A percentile compares a stretch with the other conserved stretches of the same genome.
phyloP scores from a whole-genome alignment of 2,797 vertebrate species.

The Platyrinchus mystaceus region DNA sequence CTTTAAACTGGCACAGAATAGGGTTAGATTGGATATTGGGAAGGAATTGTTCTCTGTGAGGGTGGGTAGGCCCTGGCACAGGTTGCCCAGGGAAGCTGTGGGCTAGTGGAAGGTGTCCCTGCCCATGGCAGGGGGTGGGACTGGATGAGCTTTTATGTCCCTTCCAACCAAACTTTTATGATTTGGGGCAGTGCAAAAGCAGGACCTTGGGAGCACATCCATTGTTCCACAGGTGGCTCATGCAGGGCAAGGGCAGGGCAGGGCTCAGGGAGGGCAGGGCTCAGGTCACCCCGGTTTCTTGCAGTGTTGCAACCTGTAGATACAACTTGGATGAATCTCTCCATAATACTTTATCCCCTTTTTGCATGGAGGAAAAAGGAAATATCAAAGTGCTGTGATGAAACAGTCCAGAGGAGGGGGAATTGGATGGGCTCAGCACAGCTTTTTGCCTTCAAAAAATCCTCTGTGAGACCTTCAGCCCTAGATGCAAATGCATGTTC shows the following conservation, averaged over 20 bases:
- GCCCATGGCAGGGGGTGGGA: neutral
- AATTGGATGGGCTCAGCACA: neutral
- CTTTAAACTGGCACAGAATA: neutral
- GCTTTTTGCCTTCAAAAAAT: neutral
- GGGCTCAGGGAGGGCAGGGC: neutral
- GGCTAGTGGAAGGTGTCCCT: neutral
- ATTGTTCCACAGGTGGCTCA: neutral
- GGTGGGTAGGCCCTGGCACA: neutral
- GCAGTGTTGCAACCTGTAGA: fast-evolving
- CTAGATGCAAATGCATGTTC: neutral
- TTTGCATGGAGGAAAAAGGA: neutral
- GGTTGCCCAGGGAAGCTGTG: neutral
- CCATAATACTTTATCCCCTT: neutral
- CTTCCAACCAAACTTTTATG: neutral
- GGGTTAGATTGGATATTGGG: fast-evolving
- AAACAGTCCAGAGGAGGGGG: neutral
- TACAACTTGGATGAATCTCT: neutral
- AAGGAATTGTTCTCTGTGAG: fast-evolving
- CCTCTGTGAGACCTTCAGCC: neutral
- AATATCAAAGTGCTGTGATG: neutral
- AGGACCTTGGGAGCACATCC: neutral
- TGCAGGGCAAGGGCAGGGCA: neutral
- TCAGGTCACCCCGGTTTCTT: fast-evolving
- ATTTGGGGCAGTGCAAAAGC: neutral
- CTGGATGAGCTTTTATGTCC: fast-evolving